Percentiles rank a stretch among this genome's conserved stretches.
phyloP scores from a whole-genome alignment of 2,888 invertebrate species.

The Piscicola geometra region DNA sequence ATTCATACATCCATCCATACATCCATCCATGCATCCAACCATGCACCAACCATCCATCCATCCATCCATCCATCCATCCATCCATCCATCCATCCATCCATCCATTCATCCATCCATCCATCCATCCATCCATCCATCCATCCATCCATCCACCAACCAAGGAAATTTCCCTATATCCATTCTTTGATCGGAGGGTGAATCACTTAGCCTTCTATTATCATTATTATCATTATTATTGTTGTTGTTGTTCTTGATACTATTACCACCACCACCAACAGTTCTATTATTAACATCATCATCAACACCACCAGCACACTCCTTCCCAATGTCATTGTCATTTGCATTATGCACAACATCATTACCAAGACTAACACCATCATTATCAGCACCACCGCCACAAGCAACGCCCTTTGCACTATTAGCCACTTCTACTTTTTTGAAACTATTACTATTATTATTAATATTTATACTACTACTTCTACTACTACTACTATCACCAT shows the following conservation, averaged over 20 bases:
- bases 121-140: background rate
- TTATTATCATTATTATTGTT: conserved; percentile 1
- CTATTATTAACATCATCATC: background rate
- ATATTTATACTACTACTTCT: too few species aligned
- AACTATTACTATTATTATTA: too few species aligned
- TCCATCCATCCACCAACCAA: background rate
- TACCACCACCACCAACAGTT: background rate
- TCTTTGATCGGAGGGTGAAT: background rate
- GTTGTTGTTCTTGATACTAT: background rate
- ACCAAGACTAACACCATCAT: background rate
- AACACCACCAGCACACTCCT: background rate
- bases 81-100: too few species aligned
- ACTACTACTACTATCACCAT: too few species aligned
- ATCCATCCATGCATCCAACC: too few species aligned
- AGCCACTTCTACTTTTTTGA: too few species aligned
- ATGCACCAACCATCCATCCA: too few species aligned
- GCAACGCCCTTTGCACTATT: too few species aligned
- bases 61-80: too few species aligned
- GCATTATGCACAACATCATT: background rate
- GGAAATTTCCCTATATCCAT: background rate
- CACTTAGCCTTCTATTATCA: background rate
- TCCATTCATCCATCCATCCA: background rate
- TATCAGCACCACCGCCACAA: background rate
- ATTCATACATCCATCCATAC: too few species aligned
- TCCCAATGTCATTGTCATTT: background rate